A percentile compares a stretch with the other conserved stretches of the same genome.
Conservation (phyloP, 2,888 invertebrate species). For the Terebella lapidaria region DNA sequence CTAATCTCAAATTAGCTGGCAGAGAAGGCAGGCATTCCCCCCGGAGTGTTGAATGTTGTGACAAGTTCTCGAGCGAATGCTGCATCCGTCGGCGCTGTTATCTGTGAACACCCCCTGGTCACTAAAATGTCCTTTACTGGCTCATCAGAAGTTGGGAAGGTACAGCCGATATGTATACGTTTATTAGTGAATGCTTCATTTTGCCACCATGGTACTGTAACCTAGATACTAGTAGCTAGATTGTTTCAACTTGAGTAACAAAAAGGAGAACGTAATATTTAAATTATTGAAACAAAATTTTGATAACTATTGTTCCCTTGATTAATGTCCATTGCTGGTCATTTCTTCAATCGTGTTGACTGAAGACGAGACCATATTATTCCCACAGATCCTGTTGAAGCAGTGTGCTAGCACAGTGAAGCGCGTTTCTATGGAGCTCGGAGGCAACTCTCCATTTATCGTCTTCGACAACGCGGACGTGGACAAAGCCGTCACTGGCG, state of each 20-base stretch:
- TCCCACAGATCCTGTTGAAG: constrained; percentile 64
- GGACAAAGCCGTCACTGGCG: constrained; percentile 76
- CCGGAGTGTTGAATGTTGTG: constrained; percentile 84
- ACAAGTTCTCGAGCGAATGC: constrained; percentile 72
- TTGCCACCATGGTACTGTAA: too few relatives aligned
- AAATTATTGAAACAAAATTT: too few relatives aligned
- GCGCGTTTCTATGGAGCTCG: constrained; percentile 85
- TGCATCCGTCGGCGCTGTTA: constrained; percentile 71
- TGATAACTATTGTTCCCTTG: too few relatives aligned
- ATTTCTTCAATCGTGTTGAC: too few relatives aligned
- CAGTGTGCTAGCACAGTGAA: constrained; percentile 85
- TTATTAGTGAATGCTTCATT: too few relatives aligned
- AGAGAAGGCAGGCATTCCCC: constrained; percentile 84
- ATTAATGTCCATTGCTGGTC: too few relatives aligned
- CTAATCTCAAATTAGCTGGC: too few relatives aligned
- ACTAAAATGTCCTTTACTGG: constrained; percentile 88
- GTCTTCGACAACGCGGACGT: constrained; percentile 89
- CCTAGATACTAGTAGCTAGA: too few relatives aligned
- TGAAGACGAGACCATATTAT: too few relatives aligned
- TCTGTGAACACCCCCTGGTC: constrained; percentile 79
- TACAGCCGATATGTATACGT: too few relatives aligned
- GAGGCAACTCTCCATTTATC: constrained; percentile 97
- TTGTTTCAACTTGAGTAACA: too few relatives aligned
- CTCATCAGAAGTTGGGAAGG: constrained; percentile 88
- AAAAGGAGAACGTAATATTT: too few relatives aligned